Conservation (phyloP, 2,797 vertebrate species). For the Pyrocephalus nanus region DNA sequence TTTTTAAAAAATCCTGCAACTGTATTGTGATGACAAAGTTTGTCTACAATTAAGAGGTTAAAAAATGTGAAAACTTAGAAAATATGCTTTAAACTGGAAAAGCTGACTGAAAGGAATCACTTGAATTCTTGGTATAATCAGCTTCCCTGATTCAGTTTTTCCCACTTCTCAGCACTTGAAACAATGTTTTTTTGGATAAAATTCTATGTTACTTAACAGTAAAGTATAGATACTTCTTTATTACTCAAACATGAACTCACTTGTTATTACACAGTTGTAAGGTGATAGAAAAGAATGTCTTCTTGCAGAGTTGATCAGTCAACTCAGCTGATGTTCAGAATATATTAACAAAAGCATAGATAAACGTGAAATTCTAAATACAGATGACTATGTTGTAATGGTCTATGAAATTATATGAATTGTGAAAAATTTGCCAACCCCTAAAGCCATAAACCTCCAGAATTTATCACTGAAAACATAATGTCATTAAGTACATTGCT, state of each 20-base stretch:
- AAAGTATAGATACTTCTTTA: background rate
- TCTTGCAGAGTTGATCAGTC: background rate
- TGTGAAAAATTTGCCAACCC: background rate
- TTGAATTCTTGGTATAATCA: background rate
- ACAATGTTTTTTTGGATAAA: background rate
- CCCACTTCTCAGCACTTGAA: background rate
- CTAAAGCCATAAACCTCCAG: accelerated
- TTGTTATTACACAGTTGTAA: background rate
- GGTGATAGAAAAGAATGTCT: background rate
- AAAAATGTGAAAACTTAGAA: background rate
- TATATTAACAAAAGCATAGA: background rate
- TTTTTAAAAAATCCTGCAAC: background rate
- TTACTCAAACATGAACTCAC: background rate
- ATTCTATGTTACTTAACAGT: background rate
- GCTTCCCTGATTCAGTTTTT: background rate
- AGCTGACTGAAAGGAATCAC: background rate
- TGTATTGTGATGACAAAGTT: background rate
- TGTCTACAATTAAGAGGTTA: background rate
- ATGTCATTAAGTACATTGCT: background rate
- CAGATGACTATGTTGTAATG: background rate
- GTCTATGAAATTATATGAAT: background rate
- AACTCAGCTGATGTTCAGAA: background rate
- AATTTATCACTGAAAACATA: background rate
- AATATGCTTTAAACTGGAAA: background rate
- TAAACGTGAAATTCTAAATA: background rate